These are phyloP conservation scores for Dipodomys merriami DNA, from an alignment of 2,113 vertebrate species.

Conservation along the genomic window DNA sequence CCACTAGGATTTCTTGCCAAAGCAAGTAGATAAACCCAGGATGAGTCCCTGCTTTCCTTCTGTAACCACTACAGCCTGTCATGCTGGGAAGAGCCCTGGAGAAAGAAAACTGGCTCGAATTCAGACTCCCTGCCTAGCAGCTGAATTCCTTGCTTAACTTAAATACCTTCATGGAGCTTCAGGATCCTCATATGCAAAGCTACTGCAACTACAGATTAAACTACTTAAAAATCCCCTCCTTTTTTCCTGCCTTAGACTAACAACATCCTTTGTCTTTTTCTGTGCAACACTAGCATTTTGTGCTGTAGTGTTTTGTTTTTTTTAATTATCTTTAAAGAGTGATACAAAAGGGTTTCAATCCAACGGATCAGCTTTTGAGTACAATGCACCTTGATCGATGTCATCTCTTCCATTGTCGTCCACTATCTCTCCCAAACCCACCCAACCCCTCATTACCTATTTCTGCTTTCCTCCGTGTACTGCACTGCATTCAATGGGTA, in stretches of 20 bases:
- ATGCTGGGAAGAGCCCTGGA: neutral
- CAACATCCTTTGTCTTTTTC: neutral
- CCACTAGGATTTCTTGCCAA: rapidly evolving
- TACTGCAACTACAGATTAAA: neutral
- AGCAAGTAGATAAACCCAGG: too few species aligned
- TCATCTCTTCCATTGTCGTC: too few species aligned
- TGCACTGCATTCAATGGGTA: too few species aligned
- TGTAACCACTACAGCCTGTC: neutral
- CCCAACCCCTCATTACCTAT: too few species aligned
- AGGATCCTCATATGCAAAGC: neutral
- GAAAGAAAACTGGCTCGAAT: neutral
- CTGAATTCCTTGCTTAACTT: neutral
- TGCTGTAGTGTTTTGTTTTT: too few species aligned
- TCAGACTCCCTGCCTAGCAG: neutral
- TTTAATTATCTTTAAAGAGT: too few species aligned
- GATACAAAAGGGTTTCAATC: too few species aligned
- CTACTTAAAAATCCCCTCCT: neutral
- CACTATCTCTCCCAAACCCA: too few species aligned
- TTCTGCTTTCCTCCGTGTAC: too few species aligned
- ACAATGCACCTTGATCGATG: too few species aligned
- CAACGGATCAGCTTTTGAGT: too few species aligned
- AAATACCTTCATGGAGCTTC: neutral
- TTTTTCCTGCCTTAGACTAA: neutral
- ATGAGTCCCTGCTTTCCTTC: neutral
- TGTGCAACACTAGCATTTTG: rapidly evolving